Evolutionary conservation across 2,113 vertebrate species (phyloP), one percentile per base, ranked within the genome.

Genomic region (Passer domesticus): DNA sequence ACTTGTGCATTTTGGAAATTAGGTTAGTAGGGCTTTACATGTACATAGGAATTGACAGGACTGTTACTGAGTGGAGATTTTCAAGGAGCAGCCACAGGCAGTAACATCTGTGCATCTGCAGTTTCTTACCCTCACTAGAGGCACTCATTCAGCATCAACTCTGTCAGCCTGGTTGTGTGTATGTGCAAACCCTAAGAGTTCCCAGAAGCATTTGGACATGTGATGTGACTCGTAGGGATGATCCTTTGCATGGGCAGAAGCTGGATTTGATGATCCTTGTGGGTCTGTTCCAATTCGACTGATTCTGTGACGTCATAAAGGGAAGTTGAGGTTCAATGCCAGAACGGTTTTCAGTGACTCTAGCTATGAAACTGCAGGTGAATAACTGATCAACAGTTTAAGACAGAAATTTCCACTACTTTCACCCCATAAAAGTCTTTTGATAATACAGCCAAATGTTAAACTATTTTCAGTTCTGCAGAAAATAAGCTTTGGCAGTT

Each of bases 261-360:
- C 15, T 44, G 63, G 25, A 33, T 17, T 44, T 33, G 39, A 23
- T 60, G 73, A 69, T 69, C 37, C 27, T 60, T 60, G 39, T 60
- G 46, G 7, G 8, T 69, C 27, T 59, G 33, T 60, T 87, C 15
- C 39, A 69, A 33, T 28, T 28, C 0, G 0, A 8, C 46, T 9
- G 15, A 37, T 69, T 77, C 18, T 60, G 14, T 33, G 9, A 27
- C 5, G 14, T 64, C 41, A 19, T 21, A 41, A 41, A 55, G 13
- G 30, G 39, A 64, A 43, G 55, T 77, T 27, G 46, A 27, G 17
- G 14, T 59, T 91, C 0, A 0, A 7, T 52, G 66, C 19, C 5
- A 1, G 50, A 56, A 53, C n/a, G 7, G 15, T 79, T 23, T 76
- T 89, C 27, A 25, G 37, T 76, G 62, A 44, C 18, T 73, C 33